phyloP scores from a whole-genome alignment of 1,140 invertebrate genomes.

The Euwallacea similis region DNA sequence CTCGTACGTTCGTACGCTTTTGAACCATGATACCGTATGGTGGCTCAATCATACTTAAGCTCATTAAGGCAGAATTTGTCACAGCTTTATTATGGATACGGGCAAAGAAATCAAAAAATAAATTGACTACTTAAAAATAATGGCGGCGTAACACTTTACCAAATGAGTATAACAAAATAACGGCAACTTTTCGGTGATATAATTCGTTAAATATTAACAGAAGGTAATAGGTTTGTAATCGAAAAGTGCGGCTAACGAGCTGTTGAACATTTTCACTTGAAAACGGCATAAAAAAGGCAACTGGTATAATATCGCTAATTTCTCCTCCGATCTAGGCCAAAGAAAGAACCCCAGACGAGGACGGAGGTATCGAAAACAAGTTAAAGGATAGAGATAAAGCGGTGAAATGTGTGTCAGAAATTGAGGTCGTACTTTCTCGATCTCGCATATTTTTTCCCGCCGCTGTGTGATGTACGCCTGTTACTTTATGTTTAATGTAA shows the following conservation, averaged over 20 bases:
- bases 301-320: conserved; percentile 44
- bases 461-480: conserved; percentile 26
- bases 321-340: conserved; percentile 45
- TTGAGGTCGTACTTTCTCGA: conserved; percentile 48
- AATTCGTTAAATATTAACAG: conserved; percentile 33
- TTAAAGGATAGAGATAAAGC: conserved; percentile 41
- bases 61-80: too few species aligned
- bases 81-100: too few species aligned
- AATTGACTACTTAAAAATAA: neutral
- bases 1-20: too few species aligned
- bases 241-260: conserved; percentile 35
- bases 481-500: conserved; percentile 40
- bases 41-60: too few species aligned
- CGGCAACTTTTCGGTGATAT: conserved; percentile 38
- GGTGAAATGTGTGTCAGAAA: conserved; percentile 48
- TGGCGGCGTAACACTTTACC: conserved; percentile 31
- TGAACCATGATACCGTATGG: too few species aligned
- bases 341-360: conserved; percentile 43
- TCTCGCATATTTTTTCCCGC: conserved; percentile 37
- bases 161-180: conserved; percentile 32
- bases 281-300: conserved; percentile 44
- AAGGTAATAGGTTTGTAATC: conserved; percentile 33
- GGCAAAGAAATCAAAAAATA: neutral
- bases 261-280: conserved; percentile 42
- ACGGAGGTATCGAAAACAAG: conserved; percentile 38